A percentile compares a stretch with the other conserved stretches of the same genome.
phyloP scores from a whole-genome alignment of 2,888 invertebrate species.

The Cantharis lateralis region DNA sequence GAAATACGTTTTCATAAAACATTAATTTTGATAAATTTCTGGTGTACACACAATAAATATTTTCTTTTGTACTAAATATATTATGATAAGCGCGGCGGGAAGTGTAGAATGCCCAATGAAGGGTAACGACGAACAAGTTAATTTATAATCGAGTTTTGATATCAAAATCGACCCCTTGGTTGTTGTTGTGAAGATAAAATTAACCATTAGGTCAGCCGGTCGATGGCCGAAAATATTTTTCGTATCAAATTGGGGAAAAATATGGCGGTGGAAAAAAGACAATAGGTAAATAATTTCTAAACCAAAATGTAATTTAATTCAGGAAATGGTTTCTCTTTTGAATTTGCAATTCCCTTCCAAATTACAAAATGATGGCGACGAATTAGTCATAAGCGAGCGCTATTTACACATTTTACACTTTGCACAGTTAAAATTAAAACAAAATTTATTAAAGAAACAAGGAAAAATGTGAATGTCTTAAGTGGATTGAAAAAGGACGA shows the following conservation, averaged over 20 bases:
- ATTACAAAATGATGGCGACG: constrained; percentile 23
- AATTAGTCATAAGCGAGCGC: constrained; percentile 28
- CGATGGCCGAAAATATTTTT: not conserved
- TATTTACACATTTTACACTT: constrained; percentile 28
- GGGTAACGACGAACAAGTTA: constrained; percentile 2
- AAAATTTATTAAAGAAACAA: constrained; percentile 20
- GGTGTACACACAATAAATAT: constrained; percentile 1
- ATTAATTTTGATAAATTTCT: constrained; percentile 1
- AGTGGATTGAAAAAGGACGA: not conserved
- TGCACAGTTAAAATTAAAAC: constrained; percentile 20
- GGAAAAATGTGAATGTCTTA: not conserved
- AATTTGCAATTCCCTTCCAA: constrained; percentile 25
- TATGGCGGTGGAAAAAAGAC: not conserved
- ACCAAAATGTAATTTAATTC: constrained; percentile 27
- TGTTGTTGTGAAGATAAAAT: not conserved
- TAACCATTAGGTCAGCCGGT: not conserved
- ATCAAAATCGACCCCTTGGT: not conserved
- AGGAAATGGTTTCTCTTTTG: constrained; percentile 28
- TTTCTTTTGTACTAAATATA: constrained; percentile 1
- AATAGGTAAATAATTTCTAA: constrained; percentile 12
- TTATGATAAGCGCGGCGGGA: not conserved
- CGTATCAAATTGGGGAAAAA: not conserved
- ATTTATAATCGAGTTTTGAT: not conserved
- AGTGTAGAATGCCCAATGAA: constrained; percentile 2
- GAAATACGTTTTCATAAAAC: not conserved